These are phyloP conservation scores for Paramormyrops hopkinsi DNA, from an alignment of 2,797 vertebrate species.

Conservation along the genomic window DNA sequence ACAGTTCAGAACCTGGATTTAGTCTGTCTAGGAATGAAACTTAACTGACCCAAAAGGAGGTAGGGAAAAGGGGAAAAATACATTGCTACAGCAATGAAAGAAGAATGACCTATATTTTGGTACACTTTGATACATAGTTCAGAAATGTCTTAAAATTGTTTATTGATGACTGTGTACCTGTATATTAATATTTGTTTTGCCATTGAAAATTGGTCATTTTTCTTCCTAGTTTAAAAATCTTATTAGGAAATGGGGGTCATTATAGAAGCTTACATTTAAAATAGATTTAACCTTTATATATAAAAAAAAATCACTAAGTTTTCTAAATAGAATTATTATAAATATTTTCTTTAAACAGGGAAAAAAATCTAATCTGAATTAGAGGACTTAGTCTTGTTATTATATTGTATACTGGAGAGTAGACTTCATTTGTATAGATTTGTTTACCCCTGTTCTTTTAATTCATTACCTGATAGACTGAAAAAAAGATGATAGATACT, in stretches of 20 bases:
- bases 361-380: neutral
- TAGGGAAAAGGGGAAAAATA: slow-evolving; percentile 22
- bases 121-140: slow-evolving; percentile 33
- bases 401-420: neutral
- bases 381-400: neutral
- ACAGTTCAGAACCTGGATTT: slow-evolving; percentile 41
- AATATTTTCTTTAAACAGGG: neutral
- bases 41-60: slow-evolving; percentile 33
- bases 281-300: neutral
- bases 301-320: neutral
- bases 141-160: slow-evolving; percentile 19
- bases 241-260: neutral
- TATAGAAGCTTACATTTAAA: neutral
- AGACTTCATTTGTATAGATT: neutral
- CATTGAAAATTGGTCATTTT: neutral
- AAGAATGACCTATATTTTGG: slow-evolving; percentile 39
- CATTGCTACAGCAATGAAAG: slow-evolving; percentile 30
- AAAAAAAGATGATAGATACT: neutral
- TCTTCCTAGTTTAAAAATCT: neutral
- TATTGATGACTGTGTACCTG: neutral
- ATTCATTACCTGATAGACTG: neutral
- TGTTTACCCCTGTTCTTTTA: neutral
- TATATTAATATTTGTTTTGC: neutral
- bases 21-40: slow-evolving; percentile 37
- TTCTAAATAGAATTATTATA: neutral